phyloP scores from a whole-genome alignment of 2,797 vertebrate genomes.

The Loris lydekkerianus region DNA sequence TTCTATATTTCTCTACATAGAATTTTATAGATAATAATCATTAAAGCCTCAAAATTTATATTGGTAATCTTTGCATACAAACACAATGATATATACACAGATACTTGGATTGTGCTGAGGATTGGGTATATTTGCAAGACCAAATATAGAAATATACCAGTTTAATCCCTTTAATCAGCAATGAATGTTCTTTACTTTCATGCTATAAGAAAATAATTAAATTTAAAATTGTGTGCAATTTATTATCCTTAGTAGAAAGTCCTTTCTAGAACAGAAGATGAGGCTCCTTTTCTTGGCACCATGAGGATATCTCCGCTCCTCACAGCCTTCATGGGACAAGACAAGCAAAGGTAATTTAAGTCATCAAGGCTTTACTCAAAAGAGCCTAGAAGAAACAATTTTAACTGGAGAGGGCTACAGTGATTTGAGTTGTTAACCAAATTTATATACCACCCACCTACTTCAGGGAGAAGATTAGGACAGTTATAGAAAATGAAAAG shows the following conservation, averaged over 20 bases:
- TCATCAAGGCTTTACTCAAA: background rate
- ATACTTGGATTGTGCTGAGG: background rate
- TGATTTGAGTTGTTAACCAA: background rate
- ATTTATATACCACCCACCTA: background rate
- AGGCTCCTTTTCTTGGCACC: background rate
- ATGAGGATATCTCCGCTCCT: background rate
- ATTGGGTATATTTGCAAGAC: background rate
- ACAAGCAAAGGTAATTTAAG: background rate
- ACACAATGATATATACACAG: background rate
- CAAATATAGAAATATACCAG: background rate
- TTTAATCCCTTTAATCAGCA: background rate
- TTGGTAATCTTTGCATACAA: no score
- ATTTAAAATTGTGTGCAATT: background rate
- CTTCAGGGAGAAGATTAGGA: background rate
- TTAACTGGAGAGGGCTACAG: background rate
- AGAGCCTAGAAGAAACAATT: background rate
- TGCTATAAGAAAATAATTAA: constrained; percentile 16
- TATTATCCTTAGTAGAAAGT: constrained; percentile 2
- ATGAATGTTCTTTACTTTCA: background rate
- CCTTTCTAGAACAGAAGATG: background rate
- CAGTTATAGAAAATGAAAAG: constrained; percentile 31
- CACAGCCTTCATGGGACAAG: no score
- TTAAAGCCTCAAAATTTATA: background rate
- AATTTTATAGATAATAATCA: constrained; percentile 1
- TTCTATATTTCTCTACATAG: background rate